Base-by-base conservation (phyloP, 1,140 invertebrate species). In the Apis dorsata region DNA sequence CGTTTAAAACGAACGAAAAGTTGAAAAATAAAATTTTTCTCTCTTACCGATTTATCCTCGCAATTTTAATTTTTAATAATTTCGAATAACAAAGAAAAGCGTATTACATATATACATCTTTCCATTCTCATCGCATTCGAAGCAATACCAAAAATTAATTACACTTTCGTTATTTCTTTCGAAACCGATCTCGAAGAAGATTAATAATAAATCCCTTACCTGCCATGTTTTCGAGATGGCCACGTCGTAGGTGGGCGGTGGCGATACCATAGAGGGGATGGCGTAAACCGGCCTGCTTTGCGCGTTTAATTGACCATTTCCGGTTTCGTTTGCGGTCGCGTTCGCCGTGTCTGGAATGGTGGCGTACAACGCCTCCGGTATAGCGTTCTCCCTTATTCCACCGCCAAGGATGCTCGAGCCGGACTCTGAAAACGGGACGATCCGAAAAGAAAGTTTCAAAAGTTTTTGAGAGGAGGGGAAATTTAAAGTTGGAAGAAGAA, bases 221-320 rank as follows among this genome's bases (percentile, higher is more conserved):
- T 93, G 93, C 86, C 91, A 92, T 80, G 92, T 90, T 90, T 93
- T 93, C 63, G 92, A 91, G 66, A 93, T 91, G 5, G 93, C 92
- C 7, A 92, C 93, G 63, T 94, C 93, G 78, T 94, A 94, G 34
- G 93, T 93, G 13, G 93, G 93, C n/a, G 93, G 93, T 44, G 93
- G 93, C 63, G 93, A 93, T 71, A 92, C 93, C 93, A 94, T 94
- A 62, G 93, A 93, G 34, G 93, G 93, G 85, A 94, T 86, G 19
- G 89, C 87, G 73, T 93, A 93, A 75, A 93, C 87, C 12, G 88
- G 87, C 84, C 90, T 89, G 70, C 86, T 89, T n/a, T 88, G 88
- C 34, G 83, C 55, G 71, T 92, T 91, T 62, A 88, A 79, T 78
- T 89, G 90, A 80, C 90, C 81, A 70, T 78, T 91, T 65, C 83